Conservation (phyloP, 30 jellyfish, hydroid and myxozoan genomes). For the Aurelia sp. region DNA sequence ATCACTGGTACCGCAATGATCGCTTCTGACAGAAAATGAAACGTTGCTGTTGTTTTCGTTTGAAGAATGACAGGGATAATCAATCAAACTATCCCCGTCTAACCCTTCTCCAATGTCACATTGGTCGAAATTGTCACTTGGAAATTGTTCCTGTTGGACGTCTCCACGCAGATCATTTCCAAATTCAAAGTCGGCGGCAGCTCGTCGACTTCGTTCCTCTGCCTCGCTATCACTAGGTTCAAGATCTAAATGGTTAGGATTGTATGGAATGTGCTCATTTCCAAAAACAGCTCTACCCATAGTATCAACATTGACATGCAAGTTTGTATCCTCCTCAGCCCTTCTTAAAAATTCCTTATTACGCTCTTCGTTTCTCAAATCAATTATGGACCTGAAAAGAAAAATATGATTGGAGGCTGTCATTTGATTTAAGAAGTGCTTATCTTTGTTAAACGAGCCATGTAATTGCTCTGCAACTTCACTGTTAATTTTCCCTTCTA, state of each 20-base stretch:
- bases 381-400: background rate
- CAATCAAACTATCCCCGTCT: too few relatives aligned
- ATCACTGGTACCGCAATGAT: too few relatives aligned
- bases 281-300: slow-evolving; percentile 4
- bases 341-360: background rate
- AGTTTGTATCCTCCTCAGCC: background rate
- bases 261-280: background rate
- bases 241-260: background rate
- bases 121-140: background rate
- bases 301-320: background rate
- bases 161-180: background rate
- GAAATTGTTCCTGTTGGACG: background rate
- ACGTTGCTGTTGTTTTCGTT: too few relatives aligned
- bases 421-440: slow-evolving; percentile 21
- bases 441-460: slow-evolving; percentile 13
- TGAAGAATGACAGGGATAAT: too few relatives aligned
- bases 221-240: background rate
- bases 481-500: slow-evolving; percentile 33
- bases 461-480: slow-evolving; percentile 60
- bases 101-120: too few relatives aligned
- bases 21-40: too few relatives aligned
- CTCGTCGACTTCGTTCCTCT: background rate
- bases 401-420: slow-evolving; percentile 5
- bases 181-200: background rate
- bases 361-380: background rate